Evolutionary conservation across 1,140 invertebrate genomes (phyloP).

Genomic region (Zeugodacus cucurbitae): DNA sequence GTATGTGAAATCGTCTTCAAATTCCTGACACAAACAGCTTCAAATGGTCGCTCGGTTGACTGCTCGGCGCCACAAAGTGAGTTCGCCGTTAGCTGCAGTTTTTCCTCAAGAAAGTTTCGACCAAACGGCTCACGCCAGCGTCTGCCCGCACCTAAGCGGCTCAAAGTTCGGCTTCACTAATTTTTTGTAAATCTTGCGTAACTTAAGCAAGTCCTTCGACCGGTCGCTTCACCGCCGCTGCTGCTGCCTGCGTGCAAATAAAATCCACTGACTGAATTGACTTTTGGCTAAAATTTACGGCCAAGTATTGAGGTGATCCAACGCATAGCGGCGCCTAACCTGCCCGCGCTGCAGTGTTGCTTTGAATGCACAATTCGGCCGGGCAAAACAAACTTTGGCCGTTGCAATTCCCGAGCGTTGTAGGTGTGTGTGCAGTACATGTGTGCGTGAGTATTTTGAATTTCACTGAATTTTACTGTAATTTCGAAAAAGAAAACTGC

Average conservation of each 20-base stretch:
- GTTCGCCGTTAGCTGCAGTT: background rate
- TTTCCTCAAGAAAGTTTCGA: background rate
- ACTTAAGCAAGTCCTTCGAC: background rate
- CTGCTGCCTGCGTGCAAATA: background rate
- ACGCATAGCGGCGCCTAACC: too few relatives aligned
- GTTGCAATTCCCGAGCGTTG: background rate
- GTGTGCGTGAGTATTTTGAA: conserved; percentile 6
- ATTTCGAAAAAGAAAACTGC: background rate
- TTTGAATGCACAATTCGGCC: background rate
- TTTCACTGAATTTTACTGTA: background rate
- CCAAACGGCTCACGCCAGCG: background rate
- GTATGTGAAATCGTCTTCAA: background rate
- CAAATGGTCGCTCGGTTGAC: background rate
- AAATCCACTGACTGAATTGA: background rate
- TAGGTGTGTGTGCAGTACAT: background rate
- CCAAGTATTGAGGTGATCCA: background rate
- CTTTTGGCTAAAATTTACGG: conserved; percentile 25
- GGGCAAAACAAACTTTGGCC: conserved; percentile 17
- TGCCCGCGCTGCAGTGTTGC: background rate
- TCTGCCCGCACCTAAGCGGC: background rate
- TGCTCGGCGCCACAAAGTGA: background rate
- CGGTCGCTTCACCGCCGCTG: background rate
- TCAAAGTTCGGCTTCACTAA: conserved; percentile 29
- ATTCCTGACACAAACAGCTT: background rate
- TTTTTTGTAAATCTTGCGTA: conserved; percentile 21